phyloP scores from a whole-genome alignment of 1,140 invertebrate genomes.

The Aphelinus certus region DNA sequence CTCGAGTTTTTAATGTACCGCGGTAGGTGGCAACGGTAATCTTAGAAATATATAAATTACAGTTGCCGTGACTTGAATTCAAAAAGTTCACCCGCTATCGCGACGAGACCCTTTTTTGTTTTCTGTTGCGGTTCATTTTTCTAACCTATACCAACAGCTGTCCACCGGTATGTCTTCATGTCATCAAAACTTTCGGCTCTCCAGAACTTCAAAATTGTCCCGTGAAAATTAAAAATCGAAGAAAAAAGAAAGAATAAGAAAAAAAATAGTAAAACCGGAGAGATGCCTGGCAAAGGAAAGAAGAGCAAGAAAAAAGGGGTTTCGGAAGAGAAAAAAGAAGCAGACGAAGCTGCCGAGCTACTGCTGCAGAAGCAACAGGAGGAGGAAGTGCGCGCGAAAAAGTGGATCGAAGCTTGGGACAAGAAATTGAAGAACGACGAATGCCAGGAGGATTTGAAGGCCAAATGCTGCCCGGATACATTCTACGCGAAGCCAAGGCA shows the following conservation, averaged over 20 bases:
- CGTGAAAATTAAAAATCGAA: background rate
- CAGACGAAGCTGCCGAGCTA: background rate
- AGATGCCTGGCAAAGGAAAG: background rate
- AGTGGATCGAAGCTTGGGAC: slow-evolving; percentile 46
- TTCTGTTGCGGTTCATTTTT: background rate
- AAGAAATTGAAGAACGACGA: slow-evolving; percentile 36
- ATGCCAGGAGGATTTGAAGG: slow-evolving; percentile 31
- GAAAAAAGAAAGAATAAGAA: background rate
- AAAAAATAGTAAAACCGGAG: slow-evolving; percentile 2
- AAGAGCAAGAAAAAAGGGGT: slow-evolving; percentile 2
- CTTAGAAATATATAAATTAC: too few species aligned
- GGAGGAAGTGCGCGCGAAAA: slow-evolving; percentile 26
- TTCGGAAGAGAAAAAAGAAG: background rate
- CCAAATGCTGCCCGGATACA: slow-evolving; percentile 35
- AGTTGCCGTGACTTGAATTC: too few species aligned
- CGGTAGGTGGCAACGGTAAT: too few species aligned
- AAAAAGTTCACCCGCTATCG: too few species aligned
- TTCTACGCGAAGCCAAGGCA: slow-evolving; percentile 43
- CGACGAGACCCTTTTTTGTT: slow-evolving; percentile 13
- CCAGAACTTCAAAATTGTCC: slow-evolving; percentile 3
- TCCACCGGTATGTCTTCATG: too few species aligned
- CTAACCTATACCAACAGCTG: slow-evolving; percentile 9
- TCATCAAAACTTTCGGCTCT: background rate
- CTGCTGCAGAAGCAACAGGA: background rate
- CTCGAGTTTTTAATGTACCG: too few species aligned